Base-by-base conservation (phyloP, 2,888 invertebrate species). In the Sceliomorpha sp. region DNA sequence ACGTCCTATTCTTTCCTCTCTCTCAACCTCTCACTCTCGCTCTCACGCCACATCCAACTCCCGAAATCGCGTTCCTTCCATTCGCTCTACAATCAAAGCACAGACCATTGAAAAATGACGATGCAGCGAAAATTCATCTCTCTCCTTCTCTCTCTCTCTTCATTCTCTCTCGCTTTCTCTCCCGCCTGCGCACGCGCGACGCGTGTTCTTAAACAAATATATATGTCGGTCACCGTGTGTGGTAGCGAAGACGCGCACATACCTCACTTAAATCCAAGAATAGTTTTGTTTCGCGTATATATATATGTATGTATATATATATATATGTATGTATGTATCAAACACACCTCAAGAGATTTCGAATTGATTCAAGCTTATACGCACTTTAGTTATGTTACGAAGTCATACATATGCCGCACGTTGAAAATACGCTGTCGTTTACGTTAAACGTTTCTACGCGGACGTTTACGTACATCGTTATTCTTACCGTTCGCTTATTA, bases 331-430 rank as follows among this genome's bases (percentile, higher is more conserved):
- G 20, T 73, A 75, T 72, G 67, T 79, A 80, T 79, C 77, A 81
- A 80, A 81, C 82, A 85, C 82, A 81, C 81, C 78, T 78, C 76
- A 77, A 78, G 75, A 76, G 81, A 80, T 78, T 77, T 82, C 81
- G 80, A 76, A 80, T 80, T 78, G 80, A 77, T 76, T 73, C 78
- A 81, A 83, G 75, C n/a, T 81, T 77, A 34, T 31, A 47, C 47
- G 32, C 47, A 29, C 20, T 20, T 2, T 20, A 20, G 5, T 20
- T 4, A n/a, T n/a, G n/a, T n/a, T n/a, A n/a, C n/a, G n/a, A n/a
- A n/a, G n/a, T n/a, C n/a, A n/a, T n/a, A 20, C 20, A 44, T 29
- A 44, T 44, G 44, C 44, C 29, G 44, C 44, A 44, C 44, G 31
- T 29, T 44, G 31, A n/a, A n/a, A 15, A 20, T 32, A 47, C 47